Base-by-base conservation (phyloP, 2,797 vertebrate species). In the Karalla daura region DNA sequence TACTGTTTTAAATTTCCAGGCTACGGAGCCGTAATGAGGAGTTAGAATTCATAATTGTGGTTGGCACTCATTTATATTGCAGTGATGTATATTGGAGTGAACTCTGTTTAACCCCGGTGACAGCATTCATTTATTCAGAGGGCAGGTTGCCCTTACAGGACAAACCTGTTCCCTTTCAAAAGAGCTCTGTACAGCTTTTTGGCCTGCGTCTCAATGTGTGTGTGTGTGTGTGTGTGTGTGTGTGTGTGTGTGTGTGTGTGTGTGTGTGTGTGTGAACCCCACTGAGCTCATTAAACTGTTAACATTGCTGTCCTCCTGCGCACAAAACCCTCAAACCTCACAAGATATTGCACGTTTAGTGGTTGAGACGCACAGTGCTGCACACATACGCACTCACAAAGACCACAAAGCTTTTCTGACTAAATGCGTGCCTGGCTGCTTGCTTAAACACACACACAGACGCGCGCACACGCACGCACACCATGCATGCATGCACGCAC, bases 281-380 rank as follows among this genome's bases (percentile, higher is more conserved):
- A 50, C 75, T 70, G 79, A 85, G 80, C 73, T 87, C 84, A 86
- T 86, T 85, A 88, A 85, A 88, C 83, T 82, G 74, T 84, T 85
- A 85, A 86, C 84, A 81, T 83, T 15, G 21, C 73, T 75, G 72
- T 74, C 63, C 76, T 72, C 55, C 76, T 78, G 68, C 40, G 69
- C 63, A 74, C 64, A 49, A 63, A 81, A 80, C 14, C 70, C 64
- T 70, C 20, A 60, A 67, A 80, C 53, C 59, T 52, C 67, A 70
- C 82, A 75, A 70, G 75, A 82, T 70, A 84, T 90, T 93, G 93
- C 95, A 93, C 94, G 94, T 93, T 89, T 52, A 37, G 15, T 67
- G 45, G 33, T 54, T 72, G 61, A 72, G 71, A 79, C 24, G 66
- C 78, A 83, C 74, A 78, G 25, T 46, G 41, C 55, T 44, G 41